Percentiles rank a stretch among this genome's conserved stretches.
Conservation (phyloP, 2,797 vertebrate genomes). For the Macroramphosus scolopax region DNA sequence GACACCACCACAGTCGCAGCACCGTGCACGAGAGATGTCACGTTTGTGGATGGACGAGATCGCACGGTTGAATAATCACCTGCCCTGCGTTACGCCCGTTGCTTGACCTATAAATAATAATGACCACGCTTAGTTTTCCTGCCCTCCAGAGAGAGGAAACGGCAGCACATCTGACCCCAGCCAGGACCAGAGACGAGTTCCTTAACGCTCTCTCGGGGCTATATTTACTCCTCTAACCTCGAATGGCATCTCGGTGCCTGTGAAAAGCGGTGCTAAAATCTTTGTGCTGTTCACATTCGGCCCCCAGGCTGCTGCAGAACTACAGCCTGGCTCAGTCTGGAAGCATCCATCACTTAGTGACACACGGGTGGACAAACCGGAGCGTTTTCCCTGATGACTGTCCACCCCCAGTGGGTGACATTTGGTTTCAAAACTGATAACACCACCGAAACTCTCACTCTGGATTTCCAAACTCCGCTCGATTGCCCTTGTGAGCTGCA, state of each 20-base stretch:
- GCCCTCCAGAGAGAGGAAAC: slow-evolving; percentile 17
- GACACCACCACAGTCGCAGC: too few relatives aligned
- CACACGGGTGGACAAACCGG: slow-evolving; percentile 57
- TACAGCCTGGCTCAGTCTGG: slow-evolving; percentile 32
- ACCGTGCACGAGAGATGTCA: too few relatives aligned
- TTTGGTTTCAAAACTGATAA: slow-evolving; percentile 39
- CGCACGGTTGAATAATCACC: too few relatives aligned
- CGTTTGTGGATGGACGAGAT: too few relatives aligned
- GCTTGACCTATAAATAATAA: slow-evolving; percentile 21
- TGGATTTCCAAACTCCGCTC: slow-evolving; percentile 6
- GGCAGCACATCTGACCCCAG: slow-evolving; percentile 27
- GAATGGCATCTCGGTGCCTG: slow-evolving; percentile 51
- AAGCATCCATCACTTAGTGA: slow-evolving; percentile 65
- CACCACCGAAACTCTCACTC: slow-evolving; percentile 25
- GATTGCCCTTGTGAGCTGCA: background rate
- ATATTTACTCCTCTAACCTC: slow-evolving; percentile 68
- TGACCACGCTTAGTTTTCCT: slow-evolving; percentile 16
- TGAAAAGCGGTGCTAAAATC: slow-evolving; percentile 64
- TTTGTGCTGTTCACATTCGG: slow-evolving; percentile 60
- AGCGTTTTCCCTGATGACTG: slow-evolving; percentile 59
- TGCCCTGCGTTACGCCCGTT: background rate
- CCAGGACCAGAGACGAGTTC: slow-evolving; percentile 23
- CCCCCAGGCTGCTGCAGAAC: slow-evolving; percentile 44
- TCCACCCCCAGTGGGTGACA: slow-evolving; percentile 44
- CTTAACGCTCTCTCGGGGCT: slow-evolving; percentile 51